phyloP scores from a whole-genome alignment of 1,140 invertebrate species.

The Tyrophagus putrescentiae region DNA sequence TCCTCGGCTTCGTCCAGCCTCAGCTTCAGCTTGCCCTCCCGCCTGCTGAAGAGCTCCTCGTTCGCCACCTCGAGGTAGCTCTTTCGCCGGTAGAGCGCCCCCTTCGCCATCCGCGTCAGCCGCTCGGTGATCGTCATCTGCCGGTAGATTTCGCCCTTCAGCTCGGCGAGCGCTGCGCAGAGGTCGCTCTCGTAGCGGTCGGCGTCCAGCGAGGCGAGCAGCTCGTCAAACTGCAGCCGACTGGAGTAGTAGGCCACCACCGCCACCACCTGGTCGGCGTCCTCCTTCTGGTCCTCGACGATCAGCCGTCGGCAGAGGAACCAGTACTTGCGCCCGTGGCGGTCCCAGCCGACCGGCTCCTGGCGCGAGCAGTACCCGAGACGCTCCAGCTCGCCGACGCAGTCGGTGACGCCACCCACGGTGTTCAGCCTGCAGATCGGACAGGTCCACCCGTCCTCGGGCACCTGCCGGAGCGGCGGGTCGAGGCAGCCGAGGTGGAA shows the following conservation, averaged over 20 bases:
- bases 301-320: conserved; percentile 78
- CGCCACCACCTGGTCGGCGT: no score
- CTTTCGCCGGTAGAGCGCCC: conserved; percentile 69
- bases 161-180: conserved; percentile 59
- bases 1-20: conserved; percentile 17
- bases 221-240: conserved; percentile 59
- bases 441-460: conserved; percentile 84
- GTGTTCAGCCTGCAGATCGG: conserved; percentile 76
- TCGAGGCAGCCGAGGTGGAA: conserved; percentile 91
- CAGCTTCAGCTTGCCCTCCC: conserved; percentile 21
- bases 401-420: conserved; percentile 77
- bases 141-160: conserved; percentile 68
- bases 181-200: conserved; percentile 70
- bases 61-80: conserved; percentile 77
- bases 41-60: conserved; percentile 39
- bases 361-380: conserved; percentile 76
- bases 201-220: conserved; percentile 56
- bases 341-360: conserved; percentile 80
- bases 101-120: conserved; percentile 65
- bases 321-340: conserved; percentile 91
- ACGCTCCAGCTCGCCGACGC: conserved; percentile 74
- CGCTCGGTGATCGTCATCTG: conserved; percentile 87
- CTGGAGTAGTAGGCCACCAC: conserved; percentile 78
- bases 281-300: conserved; percentile 57
- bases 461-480: conserved; percentile 77